Percentiles rank a stretch among this genome's conserved stretches.
These are phyloP conservation scores for Sebastes paucispinis DNA, from an alignment of 2,797 vertebrate species.

Conservation along the genomic window DNA sequence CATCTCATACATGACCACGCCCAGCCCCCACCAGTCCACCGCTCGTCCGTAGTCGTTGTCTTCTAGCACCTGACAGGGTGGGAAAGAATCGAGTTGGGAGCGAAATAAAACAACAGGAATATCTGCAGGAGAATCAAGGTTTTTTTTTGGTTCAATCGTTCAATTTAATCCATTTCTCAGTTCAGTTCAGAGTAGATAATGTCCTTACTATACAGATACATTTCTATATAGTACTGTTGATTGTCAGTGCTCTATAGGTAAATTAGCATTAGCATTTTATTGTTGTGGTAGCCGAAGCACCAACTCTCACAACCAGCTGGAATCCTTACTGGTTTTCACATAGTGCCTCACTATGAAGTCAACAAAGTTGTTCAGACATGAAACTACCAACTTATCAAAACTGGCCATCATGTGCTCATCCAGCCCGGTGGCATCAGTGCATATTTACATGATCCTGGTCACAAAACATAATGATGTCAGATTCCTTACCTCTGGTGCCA, in stretches of 20 bases:
- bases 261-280: background rate
- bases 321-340: background rate
- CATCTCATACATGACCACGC: constrained; percentile 99
- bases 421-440: background rate
- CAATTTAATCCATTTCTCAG: background rate
- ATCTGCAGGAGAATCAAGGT: background rate
- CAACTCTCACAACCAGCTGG: background rate
- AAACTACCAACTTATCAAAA: background rate
- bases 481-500: constrained; percentile 90
- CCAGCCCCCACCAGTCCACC: constrained; percentile 97
- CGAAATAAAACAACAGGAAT: background rate
- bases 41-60: constrained; percentile 95
- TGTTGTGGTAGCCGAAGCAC: background rate
- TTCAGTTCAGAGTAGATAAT: too few relatives aligned
- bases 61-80: constrained; percentile 87
- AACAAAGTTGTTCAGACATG: background rate
- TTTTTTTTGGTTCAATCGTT: background rate
- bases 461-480: background rate
- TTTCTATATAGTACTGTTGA: background rate
- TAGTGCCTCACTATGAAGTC: background rate
- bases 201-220: too few relatives aligned
- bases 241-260: background rate
- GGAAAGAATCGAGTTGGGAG: background rate
- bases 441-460: background rate
- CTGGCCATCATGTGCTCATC: background rate